A percentile compares a stretch with the other conserved stretches of the same genome.
These are phyloP conservation scores for Helleia helle DNA, from an alignment of 2,888 invertebrate species.

Conservation along the genomic window DNA sequence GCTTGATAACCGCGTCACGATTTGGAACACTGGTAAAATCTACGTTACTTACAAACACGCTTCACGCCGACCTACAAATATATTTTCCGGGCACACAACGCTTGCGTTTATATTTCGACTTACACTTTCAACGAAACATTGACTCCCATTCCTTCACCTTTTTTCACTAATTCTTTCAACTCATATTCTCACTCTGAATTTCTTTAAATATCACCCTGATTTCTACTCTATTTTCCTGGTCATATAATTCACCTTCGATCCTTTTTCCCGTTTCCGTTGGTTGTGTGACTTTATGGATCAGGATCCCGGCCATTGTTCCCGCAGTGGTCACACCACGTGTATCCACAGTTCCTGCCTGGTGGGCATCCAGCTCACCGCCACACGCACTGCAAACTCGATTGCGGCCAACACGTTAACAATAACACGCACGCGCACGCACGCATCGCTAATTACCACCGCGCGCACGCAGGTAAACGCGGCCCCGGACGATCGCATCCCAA, in stretches of 20 bases:
- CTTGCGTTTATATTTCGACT: constrained; percentile 10
- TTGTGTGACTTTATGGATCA: constrained; percentile 10
- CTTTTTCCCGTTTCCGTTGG: constrained; percentile 2
- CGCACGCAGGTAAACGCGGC: constrained; percentile 66
- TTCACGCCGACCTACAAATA: constrained; percentile 30
- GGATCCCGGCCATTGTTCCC: constrained; percentile 90
- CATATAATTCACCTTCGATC: neutral
- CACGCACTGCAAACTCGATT: constrained; percentile 74
- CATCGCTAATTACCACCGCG: constrained; percentile 71
- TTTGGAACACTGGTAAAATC: constrained; percentile 71
- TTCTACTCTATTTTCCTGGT: neutral
- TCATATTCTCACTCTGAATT: neutral
- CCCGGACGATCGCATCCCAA: constrained; percentile 39
- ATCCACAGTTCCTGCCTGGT: constrained; percentile 94
- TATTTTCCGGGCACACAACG: constrained; percentile 24
- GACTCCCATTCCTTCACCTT: neutral
- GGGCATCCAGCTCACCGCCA: constrained; percentile 82
- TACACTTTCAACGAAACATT: neutral
- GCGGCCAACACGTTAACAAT: constrained; percentile 65
- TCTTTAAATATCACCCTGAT: neutral
- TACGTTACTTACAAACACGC: constrained; percentile 49
- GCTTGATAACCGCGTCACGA: constrained; percentile 69
- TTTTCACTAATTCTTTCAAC: neutral
- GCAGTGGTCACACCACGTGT: constrained; percentile 96
- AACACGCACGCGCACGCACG: constrained; percentile 68